phyloP scores from a whole-genome alignment of 2,888 invertebrate genomes.

The Ctena decussata region DNA sequence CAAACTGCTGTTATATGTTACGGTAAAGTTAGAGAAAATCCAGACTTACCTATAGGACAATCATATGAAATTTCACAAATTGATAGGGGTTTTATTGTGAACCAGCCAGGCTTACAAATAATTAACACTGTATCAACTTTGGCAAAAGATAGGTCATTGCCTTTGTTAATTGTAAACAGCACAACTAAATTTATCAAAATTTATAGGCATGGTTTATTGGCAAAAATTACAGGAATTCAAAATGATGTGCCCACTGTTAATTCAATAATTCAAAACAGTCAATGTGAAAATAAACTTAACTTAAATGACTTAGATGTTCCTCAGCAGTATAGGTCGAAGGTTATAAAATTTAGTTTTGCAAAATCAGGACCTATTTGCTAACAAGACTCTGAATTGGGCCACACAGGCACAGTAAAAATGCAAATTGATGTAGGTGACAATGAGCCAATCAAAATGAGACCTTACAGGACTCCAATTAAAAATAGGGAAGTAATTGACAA shows the following conservation, averaged over 20 bases:
- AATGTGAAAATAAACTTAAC: not conserved
- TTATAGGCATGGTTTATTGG: conserved; percentile 9
- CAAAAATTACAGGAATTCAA: not conserved
- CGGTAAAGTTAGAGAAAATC: not conserved
- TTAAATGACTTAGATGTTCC: conserved; percentile 2
- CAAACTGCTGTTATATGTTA: not conserved
- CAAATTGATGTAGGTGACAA: conserved; percentile 17
- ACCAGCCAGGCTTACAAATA: conserved; percentile 14
- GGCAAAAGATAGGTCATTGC: not conserved
- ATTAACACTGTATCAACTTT: not conserved
- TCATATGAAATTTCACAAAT: not conserved
- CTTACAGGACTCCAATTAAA: conserved; percentile 18
- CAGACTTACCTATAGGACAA: not conserved
- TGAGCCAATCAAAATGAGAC: conserved; percentile 20
- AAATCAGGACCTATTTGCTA: conserved; percentile 35
- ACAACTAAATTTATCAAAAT: conserved; percentile 15
- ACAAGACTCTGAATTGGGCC: conserved; percentile 22
- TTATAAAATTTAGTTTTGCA: not conserved
- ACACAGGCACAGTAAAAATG: conserved; percentile 31
- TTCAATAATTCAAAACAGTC: not conserved
- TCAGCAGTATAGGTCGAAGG: not conserved
- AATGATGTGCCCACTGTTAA: not conserved
- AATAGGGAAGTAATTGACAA: conserved; percentile 32
- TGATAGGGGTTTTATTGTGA: conserved; percentile 15
- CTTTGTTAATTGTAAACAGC: conserved; percentile 12